Evolutionary conservation across 2,113 vertebrate genomes (phyloP).

Genomic region (Spea multiplicata): DNA sequence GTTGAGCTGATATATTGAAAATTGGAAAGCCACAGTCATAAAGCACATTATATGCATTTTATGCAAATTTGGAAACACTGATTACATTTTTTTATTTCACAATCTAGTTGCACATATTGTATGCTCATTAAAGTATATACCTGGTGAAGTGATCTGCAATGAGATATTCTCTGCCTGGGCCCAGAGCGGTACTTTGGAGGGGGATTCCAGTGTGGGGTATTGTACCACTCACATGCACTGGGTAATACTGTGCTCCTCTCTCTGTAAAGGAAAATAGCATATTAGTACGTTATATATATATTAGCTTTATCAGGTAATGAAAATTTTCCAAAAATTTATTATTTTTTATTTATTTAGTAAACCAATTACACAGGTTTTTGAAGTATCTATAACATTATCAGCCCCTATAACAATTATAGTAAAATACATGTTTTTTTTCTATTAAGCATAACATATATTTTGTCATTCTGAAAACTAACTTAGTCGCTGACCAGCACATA

Average conservation of each 20-base stretch:
- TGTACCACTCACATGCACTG: slow-evolving; percentile 70
- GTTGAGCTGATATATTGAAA: no score
- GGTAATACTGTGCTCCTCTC: slow-evolving; percentile 56
- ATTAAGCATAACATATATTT: no score
- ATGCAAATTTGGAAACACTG: neutral
- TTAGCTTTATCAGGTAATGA: no score
- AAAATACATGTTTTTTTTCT: no score
- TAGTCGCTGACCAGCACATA: no score
- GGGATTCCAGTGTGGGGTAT: slow-evolving; percentile 51
- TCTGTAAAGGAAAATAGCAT: slow-evolving; percentile 59
- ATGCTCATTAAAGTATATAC: slow-evolving; percentile 50
- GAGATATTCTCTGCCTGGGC: slow-evolving; percentile 30
- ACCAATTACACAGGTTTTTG: no score
- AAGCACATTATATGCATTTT: no score
- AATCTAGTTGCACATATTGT: neutral
- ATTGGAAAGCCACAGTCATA: no score
- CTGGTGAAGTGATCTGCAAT: slow-evolving; percentile 51
- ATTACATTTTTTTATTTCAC: neutral
- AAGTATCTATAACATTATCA: neutral
- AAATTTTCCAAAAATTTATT: no score
- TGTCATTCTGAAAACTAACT: no score
- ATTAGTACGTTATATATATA: neutral
- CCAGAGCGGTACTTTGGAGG: slow-evolving; percentile 21
- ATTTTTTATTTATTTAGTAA: no score
- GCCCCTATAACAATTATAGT: neutral